Base-by-base conservation (phyloP, 2,888 invertebrate species). In the Stratiomys singularior region DNA sequence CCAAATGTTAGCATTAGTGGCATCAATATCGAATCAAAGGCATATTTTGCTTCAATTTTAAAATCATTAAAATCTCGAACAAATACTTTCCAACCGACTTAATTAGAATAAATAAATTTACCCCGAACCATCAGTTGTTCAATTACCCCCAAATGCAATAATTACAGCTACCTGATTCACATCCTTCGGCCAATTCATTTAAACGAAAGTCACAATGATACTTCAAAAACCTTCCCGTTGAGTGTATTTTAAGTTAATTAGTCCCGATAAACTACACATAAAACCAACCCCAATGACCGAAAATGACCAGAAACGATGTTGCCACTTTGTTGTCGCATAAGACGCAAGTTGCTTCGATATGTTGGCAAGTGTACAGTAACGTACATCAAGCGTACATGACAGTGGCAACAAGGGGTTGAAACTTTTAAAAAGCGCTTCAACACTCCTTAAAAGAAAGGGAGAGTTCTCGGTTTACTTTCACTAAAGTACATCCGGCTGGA, bases 281-380 rank as follows among this genome's bases (percentile, higher is more conserved):
- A 78, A 74, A 30, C 58, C 71, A 37, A 18, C 28, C 18, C 37
- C 28, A 52, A 76, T 56, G 64, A 52, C 69, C 69, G n/a, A 18
- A 56, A 81, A 81, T 81, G 77, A 80, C 78, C 81, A 79, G 71
- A 79, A 78, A 79, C 76, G 78, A 67, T 69, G 77, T 63, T 67
- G 23, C 71, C 78, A 60, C 46, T 78, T 79, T 67, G n/a, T 21
- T 37, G 37, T 37, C 37, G 37, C 9, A 64, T 27, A 21, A 67
- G 23, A 23, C 28, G 9, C 21, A 67, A 67, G 15, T 27, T 15
- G 18, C 2, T 52, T 13, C 52, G 15, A 2, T 4, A 52, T 3
- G 52, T 52, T 9, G 9, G 37, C 5, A 37, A 37, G 37, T 37
- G 37, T 37, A 9, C 37, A 9, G 52, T 13, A 13, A 18, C 52